These are phyloP conservation scores for Andricus curvator DNA, from an alignment of 2,888 invertebrate species.

Conservation along the genomic window DNA sequence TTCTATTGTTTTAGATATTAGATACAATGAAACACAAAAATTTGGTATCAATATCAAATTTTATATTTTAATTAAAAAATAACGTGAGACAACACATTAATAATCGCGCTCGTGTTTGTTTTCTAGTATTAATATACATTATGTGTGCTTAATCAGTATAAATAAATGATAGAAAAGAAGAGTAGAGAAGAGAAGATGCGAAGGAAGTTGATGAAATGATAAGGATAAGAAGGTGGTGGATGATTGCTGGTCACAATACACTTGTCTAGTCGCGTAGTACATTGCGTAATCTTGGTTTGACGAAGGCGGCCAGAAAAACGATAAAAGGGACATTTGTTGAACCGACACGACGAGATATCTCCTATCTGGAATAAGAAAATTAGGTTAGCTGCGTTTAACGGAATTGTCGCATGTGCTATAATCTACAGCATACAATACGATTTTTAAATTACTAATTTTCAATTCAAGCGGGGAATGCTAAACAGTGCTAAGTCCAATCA, in stretches of 20 bases:
- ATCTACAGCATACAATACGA: constrained; percentile 13
- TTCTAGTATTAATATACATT: background rate
- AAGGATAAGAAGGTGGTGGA: constrained; percentile 26
- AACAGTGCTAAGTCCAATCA: too few relatives aligned
- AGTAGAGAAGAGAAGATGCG: constrained; percentile 52
- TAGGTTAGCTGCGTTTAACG: constrained; percentile 64
- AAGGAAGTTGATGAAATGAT: constrained; percentile 38
- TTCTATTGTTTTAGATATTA: too few relatives aligned
- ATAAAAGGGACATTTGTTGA: constrained; percentile 70
- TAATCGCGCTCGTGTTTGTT: too few relatives aligned
- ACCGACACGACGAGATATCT: constrained; percentile 69
- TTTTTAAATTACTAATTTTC: background rate
- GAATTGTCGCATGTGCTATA: constrained; percentile 51
- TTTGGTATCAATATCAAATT: too few relatives aligned
- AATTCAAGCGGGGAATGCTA: background rate
- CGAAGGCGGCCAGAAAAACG: constrained; percentile 63
- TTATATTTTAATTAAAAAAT: too few relatives aligned
- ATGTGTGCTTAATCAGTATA: background rate
- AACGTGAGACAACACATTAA: too few relatives aligned
- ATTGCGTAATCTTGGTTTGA: constrained; percentile 61
- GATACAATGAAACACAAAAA: too few relatives aligned
- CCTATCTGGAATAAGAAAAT: constrained; percentile 67
- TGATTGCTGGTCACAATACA: constrained; percentile 48
- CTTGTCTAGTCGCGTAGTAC: constrained; percentile 46
- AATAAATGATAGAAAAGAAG: constrained; percentile 15